phyloP scores from a whole-genome alignment of 1,140 invertebrate species.

The Brachionus calyciflorus region DNA sequence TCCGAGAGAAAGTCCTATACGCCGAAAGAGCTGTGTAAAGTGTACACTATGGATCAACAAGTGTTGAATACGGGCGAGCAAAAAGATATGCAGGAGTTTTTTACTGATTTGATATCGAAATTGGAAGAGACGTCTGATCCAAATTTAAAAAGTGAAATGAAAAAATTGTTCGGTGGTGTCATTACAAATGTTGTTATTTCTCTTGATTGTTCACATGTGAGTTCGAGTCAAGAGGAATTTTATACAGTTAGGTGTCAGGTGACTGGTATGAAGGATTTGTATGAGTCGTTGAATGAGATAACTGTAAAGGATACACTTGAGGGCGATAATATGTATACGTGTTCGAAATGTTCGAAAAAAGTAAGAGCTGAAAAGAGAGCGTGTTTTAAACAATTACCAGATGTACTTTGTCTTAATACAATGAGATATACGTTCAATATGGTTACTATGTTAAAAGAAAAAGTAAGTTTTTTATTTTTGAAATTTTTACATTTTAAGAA shows the following conservation, averaged over 20 bases:
- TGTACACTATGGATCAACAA: conserved; percentile 93
- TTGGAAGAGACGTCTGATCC: conserved; percentile 82
- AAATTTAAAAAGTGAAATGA: conserved; percentile 75
- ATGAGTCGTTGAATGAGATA: conserved; percentile 88
- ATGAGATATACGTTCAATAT: conserved; percentile 98
- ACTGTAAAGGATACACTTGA: conserved; percentile 92
- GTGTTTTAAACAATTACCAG: conserved; percentile 87
- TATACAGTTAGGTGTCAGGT: conserved; percentile 92
- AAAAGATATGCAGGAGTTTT: conserved; percentile 97
- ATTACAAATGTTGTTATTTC: conserved; percentile 91
- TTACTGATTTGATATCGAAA: conserved; percentile 90
- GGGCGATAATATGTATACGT: conserved; percentile 95
- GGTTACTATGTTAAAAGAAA: conserved; percentile 93
- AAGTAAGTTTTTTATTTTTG: conserved; percentile 55
- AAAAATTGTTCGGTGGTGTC: conserved; percentile 84
- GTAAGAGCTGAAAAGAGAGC: conserved; percentile 87
- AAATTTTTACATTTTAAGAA: neutral
- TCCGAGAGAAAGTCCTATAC: conserved; percentile 91
- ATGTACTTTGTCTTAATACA: conserved; percentile 90
- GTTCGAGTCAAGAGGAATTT: conserved; percentile 87
- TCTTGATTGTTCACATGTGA: conserved; percentile 87
- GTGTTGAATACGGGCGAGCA: conserved; percentile 91
- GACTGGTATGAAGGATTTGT: conserved; percentile 88
- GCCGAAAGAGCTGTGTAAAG: conserved; percentile 87
- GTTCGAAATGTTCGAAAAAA: conserved; percentile 88